These are phyloP conservation scores for Helicorthomorpha holstii DNA, from an alignment of 1,140 invertebrate species.

Conservation along the genomic window DNA sequence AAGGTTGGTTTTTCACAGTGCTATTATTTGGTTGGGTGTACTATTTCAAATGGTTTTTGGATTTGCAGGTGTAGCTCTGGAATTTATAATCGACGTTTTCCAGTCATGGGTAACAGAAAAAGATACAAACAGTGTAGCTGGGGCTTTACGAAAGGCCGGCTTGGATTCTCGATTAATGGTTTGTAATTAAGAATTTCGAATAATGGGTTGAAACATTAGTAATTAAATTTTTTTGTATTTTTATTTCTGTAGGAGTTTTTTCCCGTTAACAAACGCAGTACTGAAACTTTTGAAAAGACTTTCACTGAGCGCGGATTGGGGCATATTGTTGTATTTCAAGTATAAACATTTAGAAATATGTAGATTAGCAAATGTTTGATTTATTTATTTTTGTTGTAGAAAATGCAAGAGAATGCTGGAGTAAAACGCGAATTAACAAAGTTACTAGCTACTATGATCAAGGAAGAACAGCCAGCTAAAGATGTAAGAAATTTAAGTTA, in stretches of 20 bases:
- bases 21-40: neutral
- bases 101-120: constrained; percentile 79
- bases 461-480: constrained; percentile 44
- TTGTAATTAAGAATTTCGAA: constrained; percentile 4
- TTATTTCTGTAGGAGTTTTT: constrained; percentile 59
- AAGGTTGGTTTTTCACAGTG: constrained; percentile 37
- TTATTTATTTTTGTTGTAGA: constrained; percentile 12
- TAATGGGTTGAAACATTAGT: neutral
- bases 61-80: constrained; percentile 43
- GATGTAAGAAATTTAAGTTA: constrained; percentile 14
- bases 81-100: constrained; percentile 83
- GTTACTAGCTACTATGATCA: constrained; percentile 56
- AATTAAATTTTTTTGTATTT: constrained; percentile 9
- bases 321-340: constrained; percentile 72
- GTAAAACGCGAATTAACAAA: constrained; percentile 62
- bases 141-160: constrained; percentile 69
- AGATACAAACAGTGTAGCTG: constrained; percentile 64
- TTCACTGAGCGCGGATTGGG: constrained; percentile 70
- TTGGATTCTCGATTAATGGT: constrained; percentile 50
- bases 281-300: constrained; percentile 65
- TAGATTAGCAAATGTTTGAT: constrained; percentile 11
- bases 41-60: neutral
- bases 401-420: constrained; percentile 51
- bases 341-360: constrained; percentile 3
- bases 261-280: constrained; percentile 76